A percentile compares a stretch with the other conserved stretches of the same genome.
Conservation (phyloP, 2,797 vertebrate species). For the Sphenodon punctatus region DNA sequence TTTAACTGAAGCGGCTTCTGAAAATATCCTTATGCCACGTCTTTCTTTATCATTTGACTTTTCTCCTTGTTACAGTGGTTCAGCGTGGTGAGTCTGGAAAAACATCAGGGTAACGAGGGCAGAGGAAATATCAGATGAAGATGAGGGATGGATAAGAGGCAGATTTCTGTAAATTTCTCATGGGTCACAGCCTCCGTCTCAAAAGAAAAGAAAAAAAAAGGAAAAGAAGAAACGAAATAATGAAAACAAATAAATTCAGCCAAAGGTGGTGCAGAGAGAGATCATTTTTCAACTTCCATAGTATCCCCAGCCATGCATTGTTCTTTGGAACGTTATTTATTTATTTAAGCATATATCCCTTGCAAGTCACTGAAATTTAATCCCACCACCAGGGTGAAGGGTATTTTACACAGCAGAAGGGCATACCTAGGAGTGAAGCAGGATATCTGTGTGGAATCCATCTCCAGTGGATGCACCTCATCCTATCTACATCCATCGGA, state of each 20-base stretch:
- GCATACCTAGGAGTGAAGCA: too few relatives aligned
- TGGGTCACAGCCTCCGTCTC: conserved; percentile 63
- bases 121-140: conserved; percentile 68
- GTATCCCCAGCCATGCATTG: conserved; percentile 7
- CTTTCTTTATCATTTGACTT: conserved; percentile 52
- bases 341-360: background rate
- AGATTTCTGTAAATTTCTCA: conserved; percentile 64
- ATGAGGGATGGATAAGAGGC: conserved; percentile 64
- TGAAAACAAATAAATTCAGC: conserved; percentile 68
- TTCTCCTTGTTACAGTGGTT: conserved; percentile 54
- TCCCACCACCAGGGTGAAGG: conserved; percentile 38
- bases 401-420: conserved; percentile 51
- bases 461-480: too few relatives aligned
- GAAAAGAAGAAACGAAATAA: conserved; percentile 51
- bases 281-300: conserved; percentile 35
- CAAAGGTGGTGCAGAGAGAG: conserved; percentile 59
- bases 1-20: conserved; percentile 7
- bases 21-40: conserved; percentile 1
- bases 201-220: conserved; percentile 47
- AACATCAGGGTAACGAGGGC: conserved; percentile 71
- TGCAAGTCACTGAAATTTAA: conserved; percentile 53
- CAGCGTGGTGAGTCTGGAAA: conserved; percentile 59
- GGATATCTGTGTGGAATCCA: too few relatives aligned
- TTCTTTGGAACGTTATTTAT: conserved; percentile 39
- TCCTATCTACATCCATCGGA: too few relatives aligned